Evolutionary conservation across 1,140 invertebrate species (phyloP).

Genomic region (Agraylea sexmaculata): DNA sequence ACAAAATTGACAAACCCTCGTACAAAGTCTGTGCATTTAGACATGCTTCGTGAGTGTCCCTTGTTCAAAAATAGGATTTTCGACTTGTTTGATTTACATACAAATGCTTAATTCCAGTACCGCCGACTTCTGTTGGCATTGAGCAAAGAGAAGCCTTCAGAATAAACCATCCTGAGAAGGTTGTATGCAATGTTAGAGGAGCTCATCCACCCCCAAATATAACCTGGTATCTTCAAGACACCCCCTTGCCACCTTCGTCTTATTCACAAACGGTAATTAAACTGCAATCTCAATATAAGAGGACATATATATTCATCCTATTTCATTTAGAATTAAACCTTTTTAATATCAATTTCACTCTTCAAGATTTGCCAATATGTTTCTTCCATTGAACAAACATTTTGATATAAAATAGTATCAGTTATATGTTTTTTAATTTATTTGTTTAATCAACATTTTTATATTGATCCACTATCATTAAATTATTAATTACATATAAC

Average conservation of each 20-base stretch:
- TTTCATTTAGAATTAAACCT: too few relatives aligned
- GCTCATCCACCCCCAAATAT: constrained; percentile 8
- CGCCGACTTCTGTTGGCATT: constrained; percentile 7
- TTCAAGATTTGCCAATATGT: too few relatives aligned
- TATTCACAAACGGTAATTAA: constrained; percentile 9
- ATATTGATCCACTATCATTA: too few relatives aligned
- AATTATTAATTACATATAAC: too few relatives aligned
- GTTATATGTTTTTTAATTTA: too few relatives aligned
- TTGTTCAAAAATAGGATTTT: neutral
- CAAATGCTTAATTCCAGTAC: constrained; percentile 2
- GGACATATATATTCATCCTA: too few relatives aligned
- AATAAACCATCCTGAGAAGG: constrained; percentile 5
- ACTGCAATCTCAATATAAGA: neutral
- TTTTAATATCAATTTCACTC: too few relatives aligned
- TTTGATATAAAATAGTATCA: too few relatives aligned
- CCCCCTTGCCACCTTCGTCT: constrained; percentile 6
- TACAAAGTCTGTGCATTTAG: constrained; percentile 7
- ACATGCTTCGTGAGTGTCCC: constrained; percentile 10
- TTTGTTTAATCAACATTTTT: too few relatives aligned
- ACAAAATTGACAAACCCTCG: constrained; percentile 4
- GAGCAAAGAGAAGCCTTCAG: constrained; percentile 6
- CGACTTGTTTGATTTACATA: neutral
- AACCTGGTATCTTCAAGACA: constrained; percentile 10
- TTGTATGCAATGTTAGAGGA: constrained; percentile 5
- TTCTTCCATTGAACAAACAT: too few relatives aligned